Conservation (phyloP, 1,140 invertebrate species). For the Penaeus japonicus region DNA sequence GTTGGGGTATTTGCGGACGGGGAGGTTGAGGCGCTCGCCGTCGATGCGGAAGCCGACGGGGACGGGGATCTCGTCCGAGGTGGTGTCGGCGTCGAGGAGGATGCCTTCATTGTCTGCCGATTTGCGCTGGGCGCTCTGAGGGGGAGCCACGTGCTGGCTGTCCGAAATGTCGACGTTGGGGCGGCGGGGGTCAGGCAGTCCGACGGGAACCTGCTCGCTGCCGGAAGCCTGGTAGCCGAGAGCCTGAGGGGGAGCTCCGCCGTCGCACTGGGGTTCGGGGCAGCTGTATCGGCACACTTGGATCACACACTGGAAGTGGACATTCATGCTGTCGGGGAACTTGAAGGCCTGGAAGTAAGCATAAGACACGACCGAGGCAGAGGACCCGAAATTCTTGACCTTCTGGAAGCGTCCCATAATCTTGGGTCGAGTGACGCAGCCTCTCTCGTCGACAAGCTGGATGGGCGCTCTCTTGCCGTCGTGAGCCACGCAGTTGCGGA, state of each 20-base stretch:
- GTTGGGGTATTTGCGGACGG: constrained; percentile 58
- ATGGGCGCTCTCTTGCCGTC: constrained; percentile 88
- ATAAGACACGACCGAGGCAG: constrained; percentile 91
- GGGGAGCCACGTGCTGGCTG: not conserved
- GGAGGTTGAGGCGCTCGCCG: not conserved
- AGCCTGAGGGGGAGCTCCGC: not conserved
- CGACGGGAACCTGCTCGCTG: not conserved
- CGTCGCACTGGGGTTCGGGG: constrained; percentile 86
- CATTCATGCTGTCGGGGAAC: constrained; percentile 96
- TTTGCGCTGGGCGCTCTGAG: constrained; percentile 17
- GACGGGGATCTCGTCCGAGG: not conserved
- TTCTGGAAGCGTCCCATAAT: constrained; percentile 94
- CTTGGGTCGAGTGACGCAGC: constrained; percentile 90
- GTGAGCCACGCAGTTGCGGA: constrained; percentile 91
- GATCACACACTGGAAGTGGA: constrained; percentile 96
- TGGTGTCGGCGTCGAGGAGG: not conserved
- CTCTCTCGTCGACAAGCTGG: constrained; percentile 89
- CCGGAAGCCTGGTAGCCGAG: constrained; percentile 27
- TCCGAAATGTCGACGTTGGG: not conserved
- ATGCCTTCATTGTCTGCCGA: not conserved
- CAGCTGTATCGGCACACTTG: constrained; percentile 94
- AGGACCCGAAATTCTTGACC: constrained; percentile 93
- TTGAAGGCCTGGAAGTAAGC: constrained; percentile 94
- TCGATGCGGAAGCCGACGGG: constrained; percentile 42
- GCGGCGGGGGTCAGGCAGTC: constrained; percentile 23